Base-by-base conservation (phyloP, 1,140 invertebrate species). In the Drosophila parvula region DNA sequence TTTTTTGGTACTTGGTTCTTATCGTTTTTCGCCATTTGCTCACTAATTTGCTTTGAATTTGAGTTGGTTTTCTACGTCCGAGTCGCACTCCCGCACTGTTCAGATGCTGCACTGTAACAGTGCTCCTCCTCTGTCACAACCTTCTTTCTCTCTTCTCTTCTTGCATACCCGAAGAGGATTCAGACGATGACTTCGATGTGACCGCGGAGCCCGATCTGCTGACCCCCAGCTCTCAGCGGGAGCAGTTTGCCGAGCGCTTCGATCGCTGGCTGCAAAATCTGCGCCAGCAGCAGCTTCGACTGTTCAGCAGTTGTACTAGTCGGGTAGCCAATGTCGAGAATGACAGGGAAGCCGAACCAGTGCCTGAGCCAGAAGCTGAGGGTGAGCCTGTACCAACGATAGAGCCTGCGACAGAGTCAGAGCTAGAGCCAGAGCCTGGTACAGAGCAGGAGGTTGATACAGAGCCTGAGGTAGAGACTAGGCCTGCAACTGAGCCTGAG, bases 231-330 rank as follows among this genome's bases (percentile, higher is more conserved):
- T 77, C 83, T 12, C 79, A 82, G 57, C 63, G 83, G 28, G 76
- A 78, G 50, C 83, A 77, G 40, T 88, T 86, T 43, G 60, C 77
- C 63, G 83, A 77, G 48, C 83, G 83, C 47, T 83, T 86, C 64
- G 84, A 86, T 79, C 76, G 73, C 53, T 86, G 83, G 83, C 77
- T 86, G 61, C 83, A 86, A 10, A 89, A 83, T 40, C 79, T 86
- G 67, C 79, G 82, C 18, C 82, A 88, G 62, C 79, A 85, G 47
- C 82, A 88, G 47, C 70, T 76, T 9, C 62, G 83, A 28, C 50
- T 85, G 51, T 86, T 86, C 84, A 80, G 76, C 84, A 86, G 83
- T 64, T 86, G 83, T 53, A 86, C 83, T 44, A 86, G 83, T 89
- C 86, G 84, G 62, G 77, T 86, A 75, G 84, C 51, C 71, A 61